Base-by-base conservation (phyloP, 2,797 vertebrate species). In the Brachyrhaphis roseni region DNA sequence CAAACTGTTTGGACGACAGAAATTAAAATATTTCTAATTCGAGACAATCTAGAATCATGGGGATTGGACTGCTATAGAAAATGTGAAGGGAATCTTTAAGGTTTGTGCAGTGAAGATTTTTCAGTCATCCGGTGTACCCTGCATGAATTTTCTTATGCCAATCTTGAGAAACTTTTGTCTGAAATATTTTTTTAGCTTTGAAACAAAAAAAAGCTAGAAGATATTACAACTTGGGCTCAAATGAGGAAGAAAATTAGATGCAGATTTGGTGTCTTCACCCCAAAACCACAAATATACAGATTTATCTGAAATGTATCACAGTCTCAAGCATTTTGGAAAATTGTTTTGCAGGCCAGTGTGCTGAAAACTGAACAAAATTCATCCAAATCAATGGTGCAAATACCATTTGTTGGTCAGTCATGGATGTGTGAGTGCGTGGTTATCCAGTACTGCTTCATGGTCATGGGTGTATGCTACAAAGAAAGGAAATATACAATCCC, bases 11-110 rank as follows among this genome's bases (percentile, higher is more conserved):
- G 47, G 72, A 11, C 26, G 45, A 51, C 87, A 11, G 45, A 55
- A 77, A 45, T 59, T 26, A 12, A 82, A 66, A 85, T 46, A 31
- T 31, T 79, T 70, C 39, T 62, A 75, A 71, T 80, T 78, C 74
- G 23, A 34, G n/a, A 79, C 18, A 49, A 15, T 5, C n/a, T 5
- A 55, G 53, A 68, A 51, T n/a, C 23, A 43, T 12, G 0, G 39
- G 66, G 66, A 13, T 13, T 43, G 5, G 41, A 26, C 39, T 43
- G 11, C 10, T 39, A 66, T 20, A 66, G 62, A 23, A 66, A 66
- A 39, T 39, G 15, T 66, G 34, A 39, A 66, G 20, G 10, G 20
- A 41, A 36, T 23, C 20, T 2, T 13, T 41, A 2, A 39, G 10
- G 11, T 41, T 41, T 41, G 23, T 18, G 59, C 59, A 36, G 31